Evolutionary conservation across 2,113 vertebrate genomes (phyloP), one percentile per base, ranked within the genome.

Genomic region (human (Homo sapiens)): DNA sequence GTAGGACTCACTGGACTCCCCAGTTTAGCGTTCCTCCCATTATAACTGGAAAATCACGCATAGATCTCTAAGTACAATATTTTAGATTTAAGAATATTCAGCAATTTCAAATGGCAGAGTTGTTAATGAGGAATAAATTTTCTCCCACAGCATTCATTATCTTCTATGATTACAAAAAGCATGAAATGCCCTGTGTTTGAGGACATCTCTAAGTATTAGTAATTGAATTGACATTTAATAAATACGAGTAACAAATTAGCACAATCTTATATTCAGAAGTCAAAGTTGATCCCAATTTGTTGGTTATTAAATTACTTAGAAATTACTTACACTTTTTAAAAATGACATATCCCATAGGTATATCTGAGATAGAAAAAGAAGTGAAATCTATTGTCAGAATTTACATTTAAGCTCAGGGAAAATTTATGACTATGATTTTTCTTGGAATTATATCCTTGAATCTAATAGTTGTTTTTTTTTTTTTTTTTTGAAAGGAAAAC

Each of bases 111-210:
- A 90, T 96, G 92, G 92, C 82, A 92, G 59, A 79, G 40, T 89
- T 68, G 79, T 96, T 96, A 96, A 94, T 93, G 83, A 96, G 72
- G 70, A 97, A 94, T 93, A 95, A 70, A 94, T 96, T 93, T 96
- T 88, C 92, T 92, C 59, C 50, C 64, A 50, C n/a, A 61, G 64
- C 90, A 59, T 97, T 95, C 27, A 27, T n/a, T 84, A 90, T 95
- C 45, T 82, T 95, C 95, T 70, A 78, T 94, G 83, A 92, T 93
- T 97, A 95, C 20, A 95, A 97, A 97, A 91, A 90, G 48, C 38
- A 79, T 48, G 59, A 96, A 96, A 94, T 96, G 87, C 32, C 40
- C 66, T 68, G 17, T 96, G 76, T 96, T 94, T 94, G 86, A 90
- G 93, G 90, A 89, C 83, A 90, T 79, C n/a, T 59, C 84, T 97